Base-by-base conservation (phyloP, 1,140 invertebrate species). In the Limonius californicus region DNA sequence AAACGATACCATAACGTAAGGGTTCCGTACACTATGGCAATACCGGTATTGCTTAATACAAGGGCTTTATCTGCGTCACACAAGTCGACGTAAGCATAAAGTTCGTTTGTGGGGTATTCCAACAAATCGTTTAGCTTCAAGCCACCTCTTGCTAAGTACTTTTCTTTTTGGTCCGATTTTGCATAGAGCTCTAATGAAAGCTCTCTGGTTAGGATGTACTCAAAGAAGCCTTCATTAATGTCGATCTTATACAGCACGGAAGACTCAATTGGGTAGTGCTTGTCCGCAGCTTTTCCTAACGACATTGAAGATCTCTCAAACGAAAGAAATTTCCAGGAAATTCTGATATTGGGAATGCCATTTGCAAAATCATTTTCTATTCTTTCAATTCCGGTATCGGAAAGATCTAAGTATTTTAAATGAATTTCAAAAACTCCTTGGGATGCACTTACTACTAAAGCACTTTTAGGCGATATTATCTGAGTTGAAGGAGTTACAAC, bases 1-100 rank as follows among this genome's bases (percentile, higher is more conserved):
- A 57, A 57, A 32, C 61, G 39, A 42, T 27, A 47, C 35, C 42
- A 23, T n/a, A 62, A 4, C 3, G 54, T n/a, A 14, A 58, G 18
- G 1, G 32, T 35, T 53, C 43, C 55, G 47, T 59, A 16, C 18
- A n/a, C 32, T 12, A 20, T 59, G 11, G 4, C 56, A 39, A 35
- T 27, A 2, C 4, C 15, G 3, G 21, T 27, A 9, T 59, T 54
- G 15, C 16, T 15, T 18, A 54, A 20, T 35, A 50, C 3, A 57
- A 19, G 14, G 15, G 27, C 27, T 59, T 57, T 35, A 39, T 53
- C 20, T 18, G 23, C 11, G 19, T 32, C 2, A 54, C n/a, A n/a
- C 14, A 63, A 47, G 7, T 56, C 55, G 2, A 62, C 32, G 15
- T 35, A 14, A 12, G 11, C 7, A 11, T 12, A 19, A 14, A 62